These are phyloP conservation scores for Syngnathus typhle DNA, from an alignment of 2,113 vertebrate species.

Conservation along the genomic window DNA sequence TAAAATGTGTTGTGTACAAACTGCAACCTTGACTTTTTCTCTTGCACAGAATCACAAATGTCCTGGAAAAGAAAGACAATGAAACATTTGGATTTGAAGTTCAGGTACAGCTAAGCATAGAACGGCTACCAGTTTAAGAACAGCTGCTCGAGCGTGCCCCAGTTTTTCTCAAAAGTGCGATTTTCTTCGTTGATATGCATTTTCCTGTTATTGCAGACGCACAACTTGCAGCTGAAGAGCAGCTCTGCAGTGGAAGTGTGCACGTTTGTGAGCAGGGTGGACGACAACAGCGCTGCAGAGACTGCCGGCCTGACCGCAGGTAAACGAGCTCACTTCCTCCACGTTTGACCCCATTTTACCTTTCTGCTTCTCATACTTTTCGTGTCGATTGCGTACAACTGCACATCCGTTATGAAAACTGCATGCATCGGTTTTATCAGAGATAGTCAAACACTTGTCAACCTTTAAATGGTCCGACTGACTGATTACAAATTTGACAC, in stretches of 20 bases:
- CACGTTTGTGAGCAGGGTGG: conserved; percentile 78
- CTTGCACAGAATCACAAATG: conserved; percentile 51
- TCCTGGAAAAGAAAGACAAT: conserved; percentile 83
- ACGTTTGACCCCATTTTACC: not conserved
- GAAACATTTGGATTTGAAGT: conserved; percentile 94
- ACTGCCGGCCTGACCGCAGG: conserved; percentile 82
- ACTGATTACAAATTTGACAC: no score
- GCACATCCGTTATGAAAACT: not conserved
- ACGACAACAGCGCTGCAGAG: conserved; percentile 81
- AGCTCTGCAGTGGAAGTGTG: conserved; percentile 69
- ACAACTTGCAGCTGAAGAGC: conserved; percentile 70
- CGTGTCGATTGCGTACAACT: not conserved
- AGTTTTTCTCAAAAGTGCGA: not conserved
- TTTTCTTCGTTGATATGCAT: not conserved
- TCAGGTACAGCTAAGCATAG: conserved; percentile 74
- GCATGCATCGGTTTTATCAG: not conserved
- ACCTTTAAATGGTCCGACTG: no score
- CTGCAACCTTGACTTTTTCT: not conserved
- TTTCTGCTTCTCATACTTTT: not conserved
- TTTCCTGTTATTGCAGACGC: conserved; percentile 68
- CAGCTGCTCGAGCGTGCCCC: not conserved
- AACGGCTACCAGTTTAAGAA: no score
- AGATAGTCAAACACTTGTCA: no score
- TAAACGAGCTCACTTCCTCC: conserved; percentile 52
- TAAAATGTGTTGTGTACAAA: not conserved